phyloP scores from a whole-genome alignment of 2,797 vertebrate species.

The Gorsachius magnificus region DNA sequence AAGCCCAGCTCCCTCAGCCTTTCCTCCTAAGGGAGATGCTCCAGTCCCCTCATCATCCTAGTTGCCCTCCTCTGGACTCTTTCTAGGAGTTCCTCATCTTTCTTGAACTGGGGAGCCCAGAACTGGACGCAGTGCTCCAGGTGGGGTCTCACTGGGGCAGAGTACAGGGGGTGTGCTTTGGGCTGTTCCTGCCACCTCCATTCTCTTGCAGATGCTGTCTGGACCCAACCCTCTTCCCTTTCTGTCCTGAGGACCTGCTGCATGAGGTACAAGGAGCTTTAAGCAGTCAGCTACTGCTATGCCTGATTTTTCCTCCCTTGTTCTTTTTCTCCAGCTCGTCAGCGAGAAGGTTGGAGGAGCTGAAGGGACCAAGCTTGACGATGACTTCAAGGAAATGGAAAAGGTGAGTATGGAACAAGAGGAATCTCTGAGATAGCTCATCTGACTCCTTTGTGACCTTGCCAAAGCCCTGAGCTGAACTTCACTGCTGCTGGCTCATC shows the following conservation, averaged over 20 bases:
- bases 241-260: background rate
- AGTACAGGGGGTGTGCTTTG: background rate
- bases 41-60: no score
- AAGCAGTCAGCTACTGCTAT: fast-evolving
- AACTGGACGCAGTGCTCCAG: no score
- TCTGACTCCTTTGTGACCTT: background rate
- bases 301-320: background rate
- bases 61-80: no score
- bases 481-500: background rate
- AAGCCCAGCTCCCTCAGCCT: no score
- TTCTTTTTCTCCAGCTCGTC: constrained; percentile 84
- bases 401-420: constrained; percentile 79
- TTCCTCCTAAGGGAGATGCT: no score
- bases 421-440: background rate
- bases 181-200: background rate
- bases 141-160: no score
- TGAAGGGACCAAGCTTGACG: constrained; percentile 96
- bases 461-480: background rate
- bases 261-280: background rate
- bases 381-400: constrained; percentile 98
- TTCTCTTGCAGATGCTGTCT: background rate
- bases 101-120: no score
- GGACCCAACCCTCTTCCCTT: background rate
- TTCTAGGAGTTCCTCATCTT: no score
- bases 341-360: constrained; percentile 98